A percentile compares a stretch with the other conserved stretches of the same genome.
phyloP scores from a whole-genome alignment of 2,888 invertebrate species.

The Mimas tiliae region DNA sequence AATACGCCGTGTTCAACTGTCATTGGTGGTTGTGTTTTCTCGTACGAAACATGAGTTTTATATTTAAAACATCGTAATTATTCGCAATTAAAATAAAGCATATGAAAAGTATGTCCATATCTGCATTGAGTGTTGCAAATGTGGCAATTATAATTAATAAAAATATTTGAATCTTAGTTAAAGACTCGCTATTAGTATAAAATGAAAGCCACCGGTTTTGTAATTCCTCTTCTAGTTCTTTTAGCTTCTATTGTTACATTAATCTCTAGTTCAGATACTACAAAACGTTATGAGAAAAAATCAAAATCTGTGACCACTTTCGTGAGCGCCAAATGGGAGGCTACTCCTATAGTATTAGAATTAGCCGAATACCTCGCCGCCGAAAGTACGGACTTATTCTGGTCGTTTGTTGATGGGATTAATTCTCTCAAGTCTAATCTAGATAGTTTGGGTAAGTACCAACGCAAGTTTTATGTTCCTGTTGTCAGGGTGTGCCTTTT shows the following conservation, averaged over 20 bases:
- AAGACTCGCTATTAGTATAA: slow-evolving; percentile 34
- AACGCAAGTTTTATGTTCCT: neutral
- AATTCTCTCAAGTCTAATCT: slow-evolving; percentile 86
- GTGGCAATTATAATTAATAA: slow-evolving; percentile 40
- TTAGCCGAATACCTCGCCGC: slow-evolving; percentile 94
- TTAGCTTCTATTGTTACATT: slow-evolving; percentile 55
- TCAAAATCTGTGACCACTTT: slow-evolving; percentile 93
- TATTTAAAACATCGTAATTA: slow-evolving; percentile 39
- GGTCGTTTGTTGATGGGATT: slow-evolving; percentile 91
- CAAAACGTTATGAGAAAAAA: slow-evolving; percentile 79
- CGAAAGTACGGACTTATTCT: slow-evolving; percentile 92
- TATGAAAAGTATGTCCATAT: slow-evolving; percentile 46
- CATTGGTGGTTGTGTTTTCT: slow-evolving; percentile 66
- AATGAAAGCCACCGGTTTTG: slow-evolving; percentile 69
- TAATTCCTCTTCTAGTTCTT: slow-evolving; percentile 53
- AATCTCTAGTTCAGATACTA: slow-evolving; percentile 54
- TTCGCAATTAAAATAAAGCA: slow-evolving; percentile 34
- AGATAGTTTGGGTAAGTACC: slow-evolving; percentile 84
- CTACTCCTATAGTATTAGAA: slow-evolving; percentile 96
- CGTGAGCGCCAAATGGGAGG: slow-evolving; percentile 97
- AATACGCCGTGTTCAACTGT: slow-evolving; percentile 67
- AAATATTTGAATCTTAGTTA: slow-evolving; percentile 28
- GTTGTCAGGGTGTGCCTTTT: neutral
- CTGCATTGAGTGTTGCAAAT: slow-evolving; percentile 45
- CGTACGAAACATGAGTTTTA: slow-evolving; percentile 45